phyloP scores from a whole-genome alignment of 1,140 invertebrate genomes.

The roundworm (Caenorhabditis elegans) region WBcel235 BX284604.4:3598501-3599000 shows the following conservation, averaged over 20 bases:
- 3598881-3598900: neutral
- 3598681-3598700: too few species aligned
- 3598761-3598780: conserved; percentile 10
- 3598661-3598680: too few species aligned
- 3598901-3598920: too few species aligned
- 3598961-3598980: conserved; percentile 23
- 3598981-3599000: conserved; percentile 37
- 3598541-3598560: neutral
- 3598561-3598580: too few species aligned
- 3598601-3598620: too few species aligned
- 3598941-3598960: conserved; percentile 45
- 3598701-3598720: too few species aligned
- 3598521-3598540: neutral
- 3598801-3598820: neutral
- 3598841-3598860: neutral
- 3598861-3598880: neutral
- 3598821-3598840: neutral
- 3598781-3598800: conserved; percentile 4
- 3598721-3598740: neutral
- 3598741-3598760: conserved; percentile 6
- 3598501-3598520: conserved; percentile 36
- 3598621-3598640: too few species aligned
- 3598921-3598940: conserved; percentile 39
- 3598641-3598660: too few species aligned
- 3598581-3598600: too few species aligned